Evolutionary conservation across 2,797 vertebrate genomes (phyloP).

Genomic region (Sebastes hubbsi): DNA sequence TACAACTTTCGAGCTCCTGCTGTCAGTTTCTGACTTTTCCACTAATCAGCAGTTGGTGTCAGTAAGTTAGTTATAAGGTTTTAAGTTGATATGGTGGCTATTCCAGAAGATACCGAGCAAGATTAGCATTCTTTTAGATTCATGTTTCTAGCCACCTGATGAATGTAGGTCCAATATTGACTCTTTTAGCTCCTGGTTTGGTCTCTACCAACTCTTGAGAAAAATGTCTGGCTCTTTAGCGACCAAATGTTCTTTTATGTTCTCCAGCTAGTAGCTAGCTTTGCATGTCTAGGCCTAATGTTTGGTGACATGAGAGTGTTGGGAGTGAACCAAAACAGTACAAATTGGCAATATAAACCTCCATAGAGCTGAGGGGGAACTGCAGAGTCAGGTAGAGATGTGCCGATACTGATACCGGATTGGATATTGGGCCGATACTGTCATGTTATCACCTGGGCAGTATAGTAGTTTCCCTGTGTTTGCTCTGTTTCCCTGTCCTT

Average conservation of each 20-base stretch:
- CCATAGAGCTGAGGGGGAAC: no score
- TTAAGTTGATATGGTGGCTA: not conserved
- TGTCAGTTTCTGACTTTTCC: not conserved
- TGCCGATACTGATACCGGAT: no score
- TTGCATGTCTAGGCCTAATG: not conserved
- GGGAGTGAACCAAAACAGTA: not conserved
- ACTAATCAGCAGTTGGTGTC: not conserved
- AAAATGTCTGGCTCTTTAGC: not conserved
- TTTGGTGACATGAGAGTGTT: not conserved
- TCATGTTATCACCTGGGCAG: no score
- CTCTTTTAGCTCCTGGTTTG: not conserved
- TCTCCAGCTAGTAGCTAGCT: not conserved
- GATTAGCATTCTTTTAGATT: not conserved
- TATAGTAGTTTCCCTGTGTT: no score
- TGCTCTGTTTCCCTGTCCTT: no score
- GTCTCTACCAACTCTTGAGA: not conserved
- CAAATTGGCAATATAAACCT: not conserved
- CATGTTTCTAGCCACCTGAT: not conserved
- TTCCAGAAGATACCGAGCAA: not conserved
- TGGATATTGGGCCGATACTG: no score
- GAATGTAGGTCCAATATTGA: no score
- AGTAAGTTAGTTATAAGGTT: not conserved
- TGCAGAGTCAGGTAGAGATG: no score
- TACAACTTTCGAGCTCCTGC: not conserved
- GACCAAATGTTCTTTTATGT: not conserved